Evolutionary conservation across 2,888 invertebrate species (phyloP), one percentile per base, ranked within the genome.

Genomic region (Drosophila pseudotalamancana): DNA sequence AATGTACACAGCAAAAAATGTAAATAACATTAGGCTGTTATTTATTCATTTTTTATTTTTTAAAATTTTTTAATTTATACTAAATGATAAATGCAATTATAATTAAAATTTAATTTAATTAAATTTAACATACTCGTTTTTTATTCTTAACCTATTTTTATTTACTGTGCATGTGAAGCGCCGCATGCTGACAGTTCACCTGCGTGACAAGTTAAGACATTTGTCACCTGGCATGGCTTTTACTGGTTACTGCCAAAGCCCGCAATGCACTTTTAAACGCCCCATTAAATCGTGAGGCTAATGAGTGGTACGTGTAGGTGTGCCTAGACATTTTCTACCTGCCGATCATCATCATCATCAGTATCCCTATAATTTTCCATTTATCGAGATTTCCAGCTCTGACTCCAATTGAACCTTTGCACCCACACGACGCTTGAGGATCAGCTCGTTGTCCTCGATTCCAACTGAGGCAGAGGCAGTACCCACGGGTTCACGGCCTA

Each of bases 401-500:
- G 69, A 57, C 77, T 65, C 60, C 75, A 75, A 72, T 83, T 83
- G 80, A 80, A 77, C 77, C 61, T 43, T 60, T 71, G 82, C 82
- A 69, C 82, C 82, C 72, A 82, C 77, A 78, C 72, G 78, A 70
- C 55, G 66, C 43, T 64, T 46, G 70, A 66, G 68, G 76, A 84
- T 77, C 73, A 71, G 56, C 27, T 12, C 19, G 60, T 49, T 79
- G 83, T 78, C 68, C 83, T 73, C 83, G 76, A 82, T 83, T 74
- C 45, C 42, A 40, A 49, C 23, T 35, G 21, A 2, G 31, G 31
- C n/a, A 12, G 31, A 16, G 32, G n/a, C n/a, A 46, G 37, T 53
- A 72, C 60, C 67, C 57, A 50, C 75, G 45, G 72, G 83, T 83
- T 86, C 86, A 72, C 65, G 83, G 86, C 83, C 86, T 71, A 83